These are phyloP conservation scores for Drosophila athabasca DNA, from an alignment of 1,140 invertebrate species.

Conservation along the genomic window DNA sequence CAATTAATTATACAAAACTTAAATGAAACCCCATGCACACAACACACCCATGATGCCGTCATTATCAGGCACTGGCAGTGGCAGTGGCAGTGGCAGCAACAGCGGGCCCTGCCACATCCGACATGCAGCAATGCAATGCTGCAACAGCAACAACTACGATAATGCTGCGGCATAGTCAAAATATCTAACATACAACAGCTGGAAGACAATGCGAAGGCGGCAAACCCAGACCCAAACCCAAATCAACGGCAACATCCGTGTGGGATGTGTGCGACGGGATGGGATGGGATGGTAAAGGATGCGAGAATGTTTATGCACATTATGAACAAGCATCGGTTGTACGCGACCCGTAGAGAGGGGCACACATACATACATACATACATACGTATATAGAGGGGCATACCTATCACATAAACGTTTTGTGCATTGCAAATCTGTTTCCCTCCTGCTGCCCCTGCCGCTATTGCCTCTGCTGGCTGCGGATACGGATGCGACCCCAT, in stretches of 20 bases:
- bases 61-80: slow-evolving; percentile 61
- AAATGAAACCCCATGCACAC: slow-evolving; percentile 40
- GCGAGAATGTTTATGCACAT: slow-evolving; percentile 80
- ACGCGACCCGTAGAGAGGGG: slow-evolving; percentile 5
- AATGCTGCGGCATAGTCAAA: slow-evolving; percentile 53
- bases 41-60: slow-evolving; percentile 23
- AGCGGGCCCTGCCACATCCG: slow-evolving; percentile 63
- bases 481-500: slow-evolving; percentile 49
- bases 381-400: not conserved
- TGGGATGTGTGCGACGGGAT: slow-evolving; percentile 33
- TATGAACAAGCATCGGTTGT: slow-evolving; percentile 71
- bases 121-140: slow-evolving; percentile 44
- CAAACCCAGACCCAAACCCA: slow-evolving; percentile 14
- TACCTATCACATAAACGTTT: slow-evolving; percentile 54
- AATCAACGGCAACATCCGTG: slow-evolving; percentile 49
- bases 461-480: too few species aligned
- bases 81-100: slow-evolving; percentile 47
- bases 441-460: slow-evolving; percentile 5
- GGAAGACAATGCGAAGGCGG: slow-evolving; percentile 75
- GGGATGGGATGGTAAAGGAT: slow-evolving; percentile 25
- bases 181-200: slow-evolving; percentile 75
- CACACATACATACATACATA: too few species aligned
- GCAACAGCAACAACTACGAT: slow-evolving; percentile 23
- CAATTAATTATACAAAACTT: slow-evolving; percentile 50
- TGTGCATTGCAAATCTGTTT: slow-evolving; percentile 72